phyloP scores from a whole-genome alignment of 2,113 vertebrate genomes.

The Blennius ocellaris region DNA sequence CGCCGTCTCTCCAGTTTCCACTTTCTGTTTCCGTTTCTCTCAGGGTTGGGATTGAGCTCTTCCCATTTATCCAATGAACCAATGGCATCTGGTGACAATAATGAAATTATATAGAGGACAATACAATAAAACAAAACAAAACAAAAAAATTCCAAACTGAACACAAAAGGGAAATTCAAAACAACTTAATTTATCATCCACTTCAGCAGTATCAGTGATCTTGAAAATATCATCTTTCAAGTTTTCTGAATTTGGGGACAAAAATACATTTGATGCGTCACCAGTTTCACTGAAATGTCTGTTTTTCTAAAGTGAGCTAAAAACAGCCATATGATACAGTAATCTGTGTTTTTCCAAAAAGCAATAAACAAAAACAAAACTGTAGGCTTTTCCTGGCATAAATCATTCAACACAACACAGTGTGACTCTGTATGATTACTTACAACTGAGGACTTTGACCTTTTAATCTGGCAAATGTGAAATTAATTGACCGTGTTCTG shows the following conservation, averaged over 20 bases:
- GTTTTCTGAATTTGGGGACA: background rate
- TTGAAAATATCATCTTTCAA: background rate
- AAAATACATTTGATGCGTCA: too few species aligned
- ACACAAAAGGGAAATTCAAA: too few species aligned
- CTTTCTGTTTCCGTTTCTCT: slow-evolving; percentile 87
- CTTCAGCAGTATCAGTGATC: too few species aligned
- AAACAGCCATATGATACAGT: slow-evolving; percentile 5
- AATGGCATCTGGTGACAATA: slow-evolving; percentile 79
- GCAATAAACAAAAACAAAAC: slow-evolving; percentile 17
- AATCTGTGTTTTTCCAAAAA: background rate
- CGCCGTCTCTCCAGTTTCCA: slow-evolving; percentile 89
- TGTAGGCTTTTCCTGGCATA: slow-evolving; percentile 18
- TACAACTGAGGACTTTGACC: slow-evolving; percentile 56
- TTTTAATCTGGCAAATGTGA: slow-evolving; percentile 54
- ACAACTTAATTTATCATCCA: too few species aligned
- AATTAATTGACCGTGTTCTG: slow-evolving; percentile 49
- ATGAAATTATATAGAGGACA: background rate
- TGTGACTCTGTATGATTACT: slow-evolving; percentile 53
- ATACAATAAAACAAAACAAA: background rate
- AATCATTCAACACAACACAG: slow-evolving; percentile 51
- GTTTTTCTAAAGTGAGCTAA: slow-evolving; percentile 15
- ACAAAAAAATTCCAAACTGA: too few species aligned
- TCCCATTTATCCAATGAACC: slow-evolving; percentile 97
- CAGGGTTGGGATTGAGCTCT: slow-evolving; percentile 88
- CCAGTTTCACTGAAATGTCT: background rate